Conservation (phyloP, 2,797 vertebrate genomes). For the Hirundo rustica region DNA sequence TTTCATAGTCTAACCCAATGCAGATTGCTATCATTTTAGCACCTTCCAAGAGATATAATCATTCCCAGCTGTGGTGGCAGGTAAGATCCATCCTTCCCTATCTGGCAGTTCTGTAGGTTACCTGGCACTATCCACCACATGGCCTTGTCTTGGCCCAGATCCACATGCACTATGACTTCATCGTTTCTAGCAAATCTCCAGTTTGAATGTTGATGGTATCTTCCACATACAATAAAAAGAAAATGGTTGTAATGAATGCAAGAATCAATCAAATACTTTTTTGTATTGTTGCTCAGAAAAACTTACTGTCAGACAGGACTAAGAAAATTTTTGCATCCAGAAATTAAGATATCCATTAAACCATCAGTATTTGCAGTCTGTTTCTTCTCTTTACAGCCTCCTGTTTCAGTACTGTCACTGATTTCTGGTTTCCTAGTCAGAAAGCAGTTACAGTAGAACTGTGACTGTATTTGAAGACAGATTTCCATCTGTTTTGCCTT, state of each 20-base stretch:
- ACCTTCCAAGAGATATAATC: background rate
- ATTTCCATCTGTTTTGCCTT: background rate
- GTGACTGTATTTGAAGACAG: background rate
- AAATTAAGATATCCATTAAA: background rate
- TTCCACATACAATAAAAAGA: background rate
- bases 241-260: background rate
- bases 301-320: background rate
- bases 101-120: background rate
- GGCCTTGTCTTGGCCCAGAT: background rate
- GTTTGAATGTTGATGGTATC: background rate
- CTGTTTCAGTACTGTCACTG: background rate
- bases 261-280: background rate
- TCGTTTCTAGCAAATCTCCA: background rate
- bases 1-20: background rate
- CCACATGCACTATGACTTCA: background rate
- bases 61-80: background rate
- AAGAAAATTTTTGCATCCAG: background rate
- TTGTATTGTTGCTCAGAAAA: background rate
- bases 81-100: rapidly evolving
- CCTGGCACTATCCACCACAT: background rate
- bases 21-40: background rate
- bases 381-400: background rate
- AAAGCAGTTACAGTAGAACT: background rate
- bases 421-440: background rate
- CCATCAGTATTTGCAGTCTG: background rate